These are phyloP conservation scores for Distichodus sexfasciatus DNA, from an alignment of 2,797 vertebrate species.

Conservation along the genomic window DNA sequence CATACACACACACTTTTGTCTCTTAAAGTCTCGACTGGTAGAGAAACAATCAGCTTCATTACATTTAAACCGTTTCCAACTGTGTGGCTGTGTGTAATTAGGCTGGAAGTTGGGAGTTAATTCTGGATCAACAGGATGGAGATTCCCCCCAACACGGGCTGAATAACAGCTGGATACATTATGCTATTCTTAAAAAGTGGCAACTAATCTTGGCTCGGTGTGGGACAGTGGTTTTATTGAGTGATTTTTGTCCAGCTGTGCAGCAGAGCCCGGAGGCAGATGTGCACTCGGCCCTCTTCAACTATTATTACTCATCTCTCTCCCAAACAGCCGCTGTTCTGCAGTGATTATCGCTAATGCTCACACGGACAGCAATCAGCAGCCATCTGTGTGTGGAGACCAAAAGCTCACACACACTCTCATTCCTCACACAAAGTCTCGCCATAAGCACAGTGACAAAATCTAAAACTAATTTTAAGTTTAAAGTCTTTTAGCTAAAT, in stretches of 20 bases:
- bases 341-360: conserved; percentile 72
- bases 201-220: conserved; percentile 5
- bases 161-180: conserved; percentile 22
- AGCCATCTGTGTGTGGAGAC: conserved; percentile 63
- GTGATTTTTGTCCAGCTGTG: conserved; percentile 57
- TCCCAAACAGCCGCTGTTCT: conserved; percentile 72
- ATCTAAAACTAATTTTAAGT: neutral
- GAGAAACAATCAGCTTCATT: neutral
- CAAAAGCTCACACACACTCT: conserved; percentile 18
- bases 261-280: conserved; percentile 58
- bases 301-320: conserved; percentile 74
- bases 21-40: conserved; percentile 6
- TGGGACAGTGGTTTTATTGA: conserved; percentile 66
- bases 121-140: conserved; percentile 19
- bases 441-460: neutral
- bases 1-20: neutral
- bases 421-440: neutral
- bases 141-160: neutral
- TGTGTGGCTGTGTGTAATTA: conserved; percentile 18
- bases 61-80: conserved; percentile 20
- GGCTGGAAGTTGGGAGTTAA: conserved; percentile 18
- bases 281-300: conserved; percentile 74
- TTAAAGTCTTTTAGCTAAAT: too few species aligned
- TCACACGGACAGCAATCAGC: conserved; percentile 54
- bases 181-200: conserved; percentile 33